These are phyloP conservation scores for Leiothrix lutea DNA, from an alignment of 2,113 vertebrate species.

Conservation along the genomic window DNA sequence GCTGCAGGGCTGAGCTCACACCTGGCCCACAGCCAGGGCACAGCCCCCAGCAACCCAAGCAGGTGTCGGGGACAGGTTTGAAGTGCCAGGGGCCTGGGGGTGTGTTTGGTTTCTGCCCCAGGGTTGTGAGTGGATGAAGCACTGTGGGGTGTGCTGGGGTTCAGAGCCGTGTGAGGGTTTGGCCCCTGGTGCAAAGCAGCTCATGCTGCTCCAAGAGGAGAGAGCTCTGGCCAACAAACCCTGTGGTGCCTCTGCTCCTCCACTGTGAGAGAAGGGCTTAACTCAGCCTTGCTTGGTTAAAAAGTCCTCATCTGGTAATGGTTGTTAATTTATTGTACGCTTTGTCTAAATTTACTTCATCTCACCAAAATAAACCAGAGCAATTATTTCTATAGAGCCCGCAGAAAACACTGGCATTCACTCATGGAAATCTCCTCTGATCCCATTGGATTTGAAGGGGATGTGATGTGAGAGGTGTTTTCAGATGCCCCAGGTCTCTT, in stretches of 20 bases:
- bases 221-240: neutral
- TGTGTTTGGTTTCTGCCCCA: neutral
- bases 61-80: neutral
- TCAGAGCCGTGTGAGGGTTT: rapidly evolving
- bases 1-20: neutral
- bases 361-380: neutral
- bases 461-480: neutral
- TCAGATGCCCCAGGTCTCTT: too few species aligned
- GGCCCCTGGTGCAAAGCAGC: neutral
- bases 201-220: rapidly evolving
- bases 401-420: neutral
- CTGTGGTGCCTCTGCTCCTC: neutral
- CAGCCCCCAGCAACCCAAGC: neutral
- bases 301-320: neutral
- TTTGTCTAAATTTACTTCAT: neutral
- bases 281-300: neutral
- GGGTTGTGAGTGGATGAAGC: neutral
- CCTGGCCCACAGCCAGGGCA: neutral
- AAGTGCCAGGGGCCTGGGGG: neutral
- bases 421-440: neutral
- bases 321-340: neutral
- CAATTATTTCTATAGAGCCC: neutral
- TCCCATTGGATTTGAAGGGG: rapidly evolving
- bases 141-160: rapidly evolving
- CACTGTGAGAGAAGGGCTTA: neutral